Evolutionary conservation across 2,113 vertebrate species (phyloP).

Genomic region (Colistium nudipinnis): DNA sequence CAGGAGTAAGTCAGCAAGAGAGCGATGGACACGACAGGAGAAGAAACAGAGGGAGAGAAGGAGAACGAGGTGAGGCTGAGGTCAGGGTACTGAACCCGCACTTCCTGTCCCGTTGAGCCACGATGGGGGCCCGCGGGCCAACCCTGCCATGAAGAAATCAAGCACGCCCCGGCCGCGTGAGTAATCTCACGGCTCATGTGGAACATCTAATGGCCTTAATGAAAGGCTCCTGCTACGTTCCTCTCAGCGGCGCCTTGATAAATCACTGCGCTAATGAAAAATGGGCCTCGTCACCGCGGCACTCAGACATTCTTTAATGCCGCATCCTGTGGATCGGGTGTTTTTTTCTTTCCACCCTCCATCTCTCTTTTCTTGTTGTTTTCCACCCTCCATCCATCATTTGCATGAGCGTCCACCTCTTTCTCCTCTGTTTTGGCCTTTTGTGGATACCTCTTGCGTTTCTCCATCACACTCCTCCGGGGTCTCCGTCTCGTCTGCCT

Average conservation of each 20-base stretch:
- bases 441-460: neutral
- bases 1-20: too few relatives aligned
- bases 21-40: too few relatives aligned
- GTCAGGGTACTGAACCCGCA: too few relatives aligned
- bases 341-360: conserved; percentile 21
- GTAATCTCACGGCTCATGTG: conserved; percentile 66
- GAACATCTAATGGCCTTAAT: conserved; percentile 72
- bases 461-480: neutral
- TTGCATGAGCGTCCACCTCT: neutral
- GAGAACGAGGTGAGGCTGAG: too few relatives aligned
- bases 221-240: conserved; percentile 59
- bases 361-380: neutral
- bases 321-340: conserved; percentile 47
- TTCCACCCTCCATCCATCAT: neutral
- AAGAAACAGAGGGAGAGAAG: too few relatives aligned
- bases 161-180: conserved; percentile 54
- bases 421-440: conserved; percentile 14
- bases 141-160: conserved; percentile 38
- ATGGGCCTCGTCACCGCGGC: conserved; percentile 53
- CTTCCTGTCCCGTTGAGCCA: too few relatives aligned
- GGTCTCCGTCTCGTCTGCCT: neutral
- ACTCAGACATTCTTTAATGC: conserved; percentile 60
- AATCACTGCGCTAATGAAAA: conserved; percentile 68
- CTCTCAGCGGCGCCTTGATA: conserved; percentile 59
- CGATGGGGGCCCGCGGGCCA: conserved; percentile 39